Evolutionary conservation across 2,888 invertebrate species (phyloP), one percentile per base, ranked within the genome.

Genomic region (Deilephila elpenor): DNA sequence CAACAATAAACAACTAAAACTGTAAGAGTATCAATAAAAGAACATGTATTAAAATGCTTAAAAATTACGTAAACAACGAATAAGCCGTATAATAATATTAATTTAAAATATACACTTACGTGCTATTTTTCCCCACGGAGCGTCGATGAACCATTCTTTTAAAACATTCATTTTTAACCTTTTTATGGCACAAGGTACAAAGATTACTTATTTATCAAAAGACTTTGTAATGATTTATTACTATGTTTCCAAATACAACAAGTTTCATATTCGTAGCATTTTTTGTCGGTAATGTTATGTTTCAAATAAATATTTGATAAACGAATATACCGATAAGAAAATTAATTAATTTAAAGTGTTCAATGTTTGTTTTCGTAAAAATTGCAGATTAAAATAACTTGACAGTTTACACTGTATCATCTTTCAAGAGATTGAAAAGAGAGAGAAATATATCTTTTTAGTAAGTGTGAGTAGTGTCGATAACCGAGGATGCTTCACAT

Each of bases 121-220:
- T 76, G 95, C 93, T 59, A 96, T 81, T 76, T 94, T 90, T 61
- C 96, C 96, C 96, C 96, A 96, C 5, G 96, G 96, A 0, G 95
- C 94, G 0, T 89, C 78, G 4, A 96, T 83, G 73, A 83, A 86
- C 84, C 95, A 86, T 72, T 82, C 79, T n/a, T 78, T 78, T 59
- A 78, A 7, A 6, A 77, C 51, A 72, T 76, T 80, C 82, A 84
- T 84, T 73, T 75, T 73, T 3, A 59, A 64, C 20, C 5, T 32
- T 70, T 34, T 37, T 70, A 37, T 32, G 14, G 34, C 3, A 32
- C n/a, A 34, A 56, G 56, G 67, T 67, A 14, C 70, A 73, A 71
- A 75, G 71, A 60, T 56, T 73, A 75, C 14, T 29, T 51, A 25
- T 20, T 56, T 64, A 44, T 25, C 37, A 44, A 25, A 67, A 11